These are phyloP conservation scores for Plebejus anna DNA, from an alignment of 2,888 invertebrate genomes.

Conservation along the genomic window DNA sequence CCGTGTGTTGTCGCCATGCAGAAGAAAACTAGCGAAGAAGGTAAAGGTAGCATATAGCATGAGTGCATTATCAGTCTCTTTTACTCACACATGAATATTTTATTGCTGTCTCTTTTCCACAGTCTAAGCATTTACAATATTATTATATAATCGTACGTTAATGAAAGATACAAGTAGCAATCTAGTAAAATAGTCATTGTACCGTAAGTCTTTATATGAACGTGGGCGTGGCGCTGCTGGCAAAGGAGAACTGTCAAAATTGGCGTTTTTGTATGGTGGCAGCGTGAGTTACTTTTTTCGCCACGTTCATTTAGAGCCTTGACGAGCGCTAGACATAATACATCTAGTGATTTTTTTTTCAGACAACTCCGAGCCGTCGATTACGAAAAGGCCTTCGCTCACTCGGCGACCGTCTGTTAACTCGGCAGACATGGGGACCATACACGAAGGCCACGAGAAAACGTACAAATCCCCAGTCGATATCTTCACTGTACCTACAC, in stretches of 20 bases:
- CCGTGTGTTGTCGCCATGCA: constrained; percentile 65
- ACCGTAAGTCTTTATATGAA: too few relatives aligned
- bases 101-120: neutral
- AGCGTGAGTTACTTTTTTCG: too few relatives aligned
- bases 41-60: constrained; percentile 34
- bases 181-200: too few relatives aligned
- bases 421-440: constrained; percentile 69
- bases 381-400: constrained; percentile 57
- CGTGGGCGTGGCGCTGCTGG: too few relatives aligned
- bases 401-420: constrained; percentile 58
- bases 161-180: too few relatives aligned
- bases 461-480: constrained; percentile 52
- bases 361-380: constrained; percentile 34
- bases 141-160: too few relatives aligned
- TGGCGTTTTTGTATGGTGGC: too few relatives aligned
- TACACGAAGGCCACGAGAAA: constrained; percentile 63
- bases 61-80: neutral
- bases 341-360: constrained; percentile 19
- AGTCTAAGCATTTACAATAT: neutral
- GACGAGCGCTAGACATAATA: too few relatives aligned
- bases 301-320: too few relatives aligned
- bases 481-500: constrained; percentile 55
- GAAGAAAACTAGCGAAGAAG: constrained; percentile 48
- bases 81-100: neutral
- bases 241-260: too few relatives aligned